phyloP scores from a whole-genome alignment of 2,113 vertebrate species.

The Chiloscyllium plagiosum region DNA sequence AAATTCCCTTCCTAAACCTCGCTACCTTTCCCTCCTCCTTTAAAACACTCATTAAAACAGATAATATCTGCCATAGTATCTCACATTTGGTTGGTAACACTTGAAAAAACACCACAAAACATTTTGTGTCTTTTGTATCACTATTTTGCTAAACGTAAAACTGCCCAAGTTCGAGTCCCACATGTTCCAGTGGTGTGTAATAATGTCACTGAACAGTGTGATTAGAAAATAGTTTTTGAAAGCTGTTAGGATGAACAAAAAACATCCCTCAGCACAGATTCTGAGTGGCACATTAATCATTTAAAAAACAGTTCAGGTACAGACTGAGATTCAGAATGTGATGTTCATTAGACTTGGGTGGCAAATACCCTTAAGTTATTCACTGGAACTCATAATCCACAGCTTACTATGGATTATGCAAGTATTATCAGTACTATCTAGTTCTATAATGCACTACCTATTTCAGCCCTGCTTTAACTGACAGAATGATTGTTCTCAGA shows the following conservation, averaged over 20 bases:
- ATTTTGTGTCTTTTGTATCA: too few species aligned
- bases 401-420: background rate
- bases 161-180: too few species aligned
- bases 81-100: too few species aligned
- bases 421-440: background rate
- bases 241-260: background rate
- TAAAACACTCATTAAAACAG: background rate
- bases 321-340: background rate
- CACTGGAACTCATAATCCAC: background rate
- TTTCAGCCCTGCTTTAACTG: background rate
- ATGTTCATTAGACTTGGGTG: background rate
- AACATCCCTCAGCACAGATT: background rate
- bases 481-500: background rate
- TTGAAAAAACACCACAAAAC: too few species aligned
- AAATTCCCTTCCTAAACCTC: background rate
- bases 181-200: too few species aligned
- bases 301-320: background rate
- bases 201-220: too few species aligned
- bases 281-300: background rate
- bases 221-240: too few species aligned
- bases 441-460: background rate
- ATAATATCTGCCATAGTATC: background rate
- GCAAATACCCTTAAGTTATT: background rate
- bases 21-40: background rate
- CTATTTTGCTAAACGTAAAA: too few species aligned